Conservation (phyloP, 2,888 invertebrate species). For the Eucriotettix oculatus region DNA sequence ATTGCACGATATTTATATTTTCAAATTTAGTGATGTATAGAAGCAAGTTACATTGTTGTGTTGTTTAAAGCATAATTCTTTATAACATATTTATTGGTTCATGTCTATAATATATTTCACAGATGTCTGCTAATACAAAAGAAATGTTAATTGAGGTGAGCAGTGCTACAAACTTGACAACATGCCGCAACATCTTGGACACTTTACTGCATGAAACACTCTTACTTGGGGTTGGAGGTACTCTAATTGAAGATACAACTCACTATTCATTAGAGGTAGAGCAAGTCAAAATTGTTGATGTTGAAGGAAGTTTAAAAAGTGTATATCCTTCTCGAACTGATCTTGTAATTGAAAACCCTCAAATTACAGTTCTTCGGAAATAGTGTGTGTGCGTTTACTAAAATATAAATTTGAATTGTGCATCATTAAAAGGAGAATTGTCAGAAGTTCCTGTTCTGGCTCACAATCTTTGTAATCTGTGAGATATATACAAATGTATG, state of each 20-base stretch:
- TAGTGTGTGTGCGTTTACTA: too few species aligned
- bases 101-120: conserved; percentile 12
- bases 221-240: conserved; percentile 29
- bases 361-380: too few species aligned
- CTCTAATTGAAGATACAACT: not conserved
- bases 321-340: conserved; percentile 67
- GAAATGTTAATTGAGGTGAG: conserved; percentile 62
- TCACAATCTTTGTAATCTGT: too few species aligned
- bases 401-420: too few species aligned
- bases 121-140: conserved; percentile 50
- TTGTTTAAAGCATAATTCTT: too few species aligned
- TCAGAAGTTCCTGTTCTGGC: too few species aligned
- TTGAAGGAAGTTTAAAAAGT: conserved; percentile 50
- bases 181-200: conserved; percentile 52
- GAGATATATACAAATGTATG: too few species aligned
- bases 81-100: too few species aligned
- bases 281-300: conserved; percentile 47
- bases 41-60: too few species aligned
- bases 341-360: conserved; percentile 31
- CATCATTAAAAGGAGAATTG: too few species aligned
- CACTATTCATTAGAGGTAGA: conserved; percentile 18
- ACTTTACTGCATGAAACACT: conserved; percentile 46
- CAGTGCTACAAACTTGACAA: conserved; percentile 42
- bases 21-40: too few species aligned
- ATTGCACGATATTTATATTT: too few species aligned